A percentile compares a stretch with the other conserved stretches of the same genome.
phyloP scores from a whole-genome alignment of 2,888 invertebrate species.

The Sinhomidia bicolor region DNA sequence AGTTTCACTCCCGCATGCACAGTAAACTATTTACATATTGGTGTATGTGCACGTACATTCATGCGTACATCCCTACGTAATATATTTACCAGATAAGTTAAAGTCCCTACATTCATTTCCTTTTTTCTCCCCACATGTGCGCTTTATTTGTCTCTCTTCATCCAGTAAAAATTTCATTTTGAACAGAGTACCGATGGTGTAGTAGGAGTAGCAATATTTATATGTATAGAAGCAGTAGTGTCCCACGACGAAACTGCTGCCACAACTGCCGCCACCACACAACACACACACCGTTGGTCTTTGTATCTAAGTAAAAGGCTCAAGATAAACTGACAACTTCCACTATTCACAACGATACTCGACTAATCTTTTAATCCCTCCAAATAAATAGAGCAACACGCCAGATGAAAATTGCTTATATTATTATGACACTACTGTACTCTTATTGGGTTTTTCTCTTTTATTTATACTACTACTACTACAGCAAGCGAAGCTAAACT shows the following conservation, averaged over 20 bases:
- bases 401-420: constrained; percentile 54
- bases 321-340: constrained; percentile 58
- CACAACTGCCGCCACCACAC: constrained; percentile 11
- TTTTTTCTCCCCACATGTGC: not conserved
- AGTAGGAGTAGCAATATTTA: too few species aligned
- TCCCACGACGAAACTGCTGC: constrained; percentile 55
- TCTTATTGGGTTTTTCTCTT: constrained; percentile 16
- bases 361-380: constrained; percentile 62
- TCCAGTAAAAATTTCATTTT: constrained; percentile 51
- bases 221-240: too few species aligned
- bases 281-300: not conserved
- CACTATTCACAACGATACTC: constrained; percentile 34
- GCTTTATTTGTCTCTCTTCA: not conserved
- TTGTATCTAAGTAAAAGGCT: constrained; percentile 19
- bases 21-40: not conserved
- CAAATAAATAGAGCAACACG: constrained; percentile 61
- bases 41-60: not conserved
- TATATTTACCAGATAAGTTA: not conserved
- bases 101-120: not conserved
- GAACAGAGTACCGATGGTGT: too few species aligned
- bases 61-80: too few species aligned
- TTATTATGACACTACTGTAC: constrained; percentile 39
- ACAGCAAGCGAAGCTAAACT: too few species aligned
- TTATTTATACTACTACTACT: constrained; percentile 35
- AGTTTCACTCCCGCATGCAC: not conserved